Evolutionary conservation across 2,797 vertebrate genomes (phyloP).

Genomic region (Cetoscarus ocellatus): DNA sequence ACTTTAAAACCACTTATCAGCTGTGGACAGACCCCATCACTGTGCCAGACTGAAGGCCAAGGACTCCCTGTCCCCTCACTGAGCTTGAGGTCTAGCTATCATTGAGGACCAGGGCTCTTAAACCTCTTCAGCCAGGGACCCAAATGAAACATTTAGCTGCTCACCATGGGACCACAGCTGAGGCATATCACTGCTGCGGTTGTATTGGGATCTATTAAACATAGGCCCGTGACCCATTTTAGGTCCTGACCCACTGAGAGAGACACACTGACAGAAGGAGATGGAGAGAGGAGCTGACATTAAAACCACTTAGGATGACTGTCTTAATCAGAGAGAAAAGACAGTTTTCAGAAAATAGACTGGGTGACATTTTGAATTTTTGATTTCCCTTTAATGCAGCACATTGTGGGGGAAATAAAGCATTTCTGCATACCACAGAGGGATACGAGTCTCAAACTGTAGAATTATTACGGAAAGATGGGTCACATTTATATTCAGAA

Average conservation of each 20-base stretch:
- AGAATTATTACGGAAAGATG: background rate
- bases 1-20: constrained; percentile 83
- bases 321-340: constrained; percentile 58
- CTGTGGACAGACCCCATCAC: constrained; percentile 66
- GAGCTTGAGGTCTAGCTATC: constrained; percentile 74
- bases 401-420: background rate
- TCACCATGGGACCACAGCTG: constrained; percentile 66
- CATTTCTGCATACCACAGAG: background rate
- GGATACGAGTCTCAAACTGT: background rate
- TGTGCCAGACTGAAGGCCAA: constrained; percentile 72
- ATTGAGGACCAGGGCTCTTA: constrained; percentile 72
- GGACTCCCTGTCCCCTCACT: constrained; percentile 62
- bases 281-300: constrained; percentile 50
- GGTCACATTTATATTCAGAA: background rate
- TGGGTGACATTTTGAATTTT: constrained; percentile 61
- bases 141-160: constrained; percentile 74
- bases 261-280: constrained; percentile 27
- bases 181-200: constrained; percentile 60
- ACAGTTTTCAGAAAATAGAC: constrained; percentile 37
- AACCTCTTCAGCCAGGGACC: constrained; percentile 75
- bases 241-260: constrained; percentile 66
- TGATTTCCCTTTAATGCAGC: constrained; percentile 11
- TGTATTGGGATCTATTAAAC: constrained; percentile 75
- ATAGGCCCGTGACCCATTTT: constrained; percentile 76
- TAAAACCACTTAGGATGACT: constrained; percentile 58